Evolutionary conservation across 2,113 vertebrate genomes (phyloP).

Genomic region (Cariama cristata): DNA sequence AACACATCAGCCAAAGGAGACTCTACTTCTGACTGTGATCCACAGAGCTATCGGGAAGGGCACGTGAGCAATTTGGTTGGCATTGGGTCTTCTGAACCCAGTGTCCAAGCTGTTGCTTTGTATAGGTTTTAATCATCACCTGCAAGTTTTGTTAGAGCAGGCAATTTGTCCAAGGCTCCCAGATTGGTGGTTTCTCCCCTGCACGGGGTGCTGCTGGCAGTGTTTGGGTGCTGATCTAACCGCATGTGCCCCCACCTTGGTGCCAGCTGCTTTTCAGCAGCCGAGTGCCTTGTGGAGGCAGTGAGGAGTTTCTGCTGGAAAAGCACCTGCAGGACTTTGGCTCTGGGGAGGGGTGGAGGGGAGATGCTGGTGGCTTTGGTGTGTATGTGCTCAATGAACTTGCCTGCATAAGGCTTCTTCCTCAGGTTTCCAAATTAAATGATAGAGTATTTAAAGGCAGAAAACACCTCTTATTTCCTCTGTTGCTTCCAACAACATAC

Average conservation of each 20-base stretch:
- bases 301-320: not conserved
- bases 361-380: not conserved
- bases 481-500: constrained; percentile 1
- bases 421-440: not conserved
- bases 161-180: not conserved
- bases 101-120: not conserved
- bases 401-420: not conserved
- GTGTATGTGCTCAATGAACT: not conserved
- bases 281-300: not conserved
- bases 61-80: rapidly evolving
- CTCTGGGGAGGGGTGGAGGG: not conserved
- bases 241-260: too few relatives aligned
- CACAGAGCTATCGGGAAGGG: rapidly evolving
- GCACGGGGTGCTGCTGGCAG: not conserved
- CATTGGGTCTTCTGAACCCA: not conserved
- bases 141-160: not conserved
- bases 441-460: not conserved
- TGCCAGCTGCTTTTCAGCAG: not conserved
- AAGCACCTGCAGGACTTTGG: not conserved
- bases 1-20: rapidly evolving
- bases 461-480: constrained; percentile 25
- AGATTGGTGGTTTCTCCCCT: not conserved
- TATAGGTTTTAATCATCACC: not conserved
- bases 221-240: not conserved
- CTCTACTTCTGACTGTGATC: not conserved